phyloP scores from a whole-genome alignment of 2,888 invertebrate species.

The Chrysina gloriosa region DNA sequence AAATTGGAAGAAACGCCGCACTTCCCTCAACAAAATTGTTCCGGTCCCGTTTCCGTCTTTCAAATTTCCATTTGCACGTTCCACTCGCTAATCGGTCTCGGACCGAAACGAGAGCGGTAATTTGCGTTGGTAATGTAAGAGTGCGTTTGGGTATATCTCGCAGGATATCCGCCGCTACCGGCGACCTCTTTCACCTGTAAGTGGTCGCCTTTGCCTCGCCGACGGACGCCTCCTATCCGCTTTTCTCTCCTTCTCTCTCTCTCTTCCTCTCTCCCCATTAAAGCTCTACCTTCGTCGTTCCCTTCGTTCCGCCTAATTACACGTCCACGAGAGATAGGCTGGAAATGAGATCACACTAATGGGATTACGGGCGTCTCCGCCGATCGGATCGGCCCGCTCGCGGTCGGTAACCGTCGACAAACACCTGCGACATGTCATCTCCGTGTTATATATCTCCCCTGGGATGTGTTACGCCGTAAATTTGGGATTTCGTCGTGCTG shows the following conservation, averaged over 20 bases:
- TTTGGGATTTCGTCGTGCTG: conserved; percentile 55
- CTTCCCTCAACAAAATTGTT: background rate
- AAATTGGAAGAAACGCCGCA: background rate
- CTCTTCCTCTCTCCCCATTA: conserved; percentile 11
- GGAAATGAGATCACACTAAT: conserved; percentile 61
- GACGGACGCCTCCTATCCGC: conserved; percentile 7
- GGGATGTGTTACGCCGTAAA: conserved; percentile 58
- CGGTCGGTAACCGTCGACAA: conserved; percentile 48
- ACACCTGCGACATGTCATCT: conserved; percentile 63
- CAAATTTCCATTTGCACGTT: conserved; percentile 4
- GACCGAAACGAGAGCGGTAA: conserved; percentile 48
- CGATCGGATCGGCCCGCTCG: conserved; percentile 37
- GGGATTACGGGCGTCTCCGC: conserved; percentile 55
- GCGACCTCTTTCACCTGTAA: conserved; percentile 46
- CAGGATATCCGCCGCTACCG: conserved; percentile 47
- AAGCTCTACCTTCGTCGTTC: conserved; percentile 9
- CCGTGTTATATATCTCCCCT: conserved; percentile 58
- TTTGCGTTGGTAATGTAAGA: conserved; percentile 48
- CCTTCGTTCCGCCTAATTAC: conserved; percentile 53
- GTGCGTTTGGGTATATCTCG: conserved; percentile 43
- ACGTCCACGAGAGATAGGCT: conserved; percentile 55
- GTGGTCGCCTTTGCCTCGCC: conserved; percentile 29
- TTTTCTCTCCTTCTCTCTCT: background rate
- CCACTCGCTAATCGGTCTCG: conserved; percentile 9
- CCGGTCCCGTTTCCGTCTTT: background rate